These are phyloP conservation scores for Galerucella calmariensis DNA, from an alignment of 2,888 invertebrate species.

Conservation along the genomic window DNA sequence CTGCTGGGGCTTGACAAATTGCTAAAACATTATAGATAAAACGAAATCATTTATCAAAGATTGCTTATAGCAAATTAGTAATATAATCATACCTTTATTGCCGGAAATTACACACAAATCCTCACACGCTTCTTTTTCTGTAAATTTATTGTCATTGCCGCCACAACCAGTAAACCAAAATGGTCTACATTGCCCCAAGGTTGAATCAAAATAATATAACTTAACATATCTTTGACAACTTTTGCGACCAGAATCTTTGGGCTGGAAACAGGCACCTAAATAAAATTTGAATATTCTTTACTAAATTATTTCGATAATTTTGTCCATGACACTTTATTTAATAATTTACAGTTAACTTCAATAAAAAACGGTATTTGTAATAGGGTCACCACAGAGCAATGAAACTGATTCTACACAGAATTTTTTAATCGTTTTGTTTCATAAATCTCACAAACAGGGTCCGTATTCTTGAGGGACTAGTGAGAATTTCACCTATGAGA, in stretches of 20 bases:
- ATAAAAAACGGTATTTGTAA: no score
- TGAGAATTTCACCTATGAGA: no score
- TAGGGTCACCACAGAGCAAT: no score
- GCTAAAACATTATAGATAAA: constrained; percentile 13
- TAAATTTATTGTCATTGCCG: constrained; percentile 41
- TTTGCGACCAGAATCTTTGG: constrained; percentile 15
- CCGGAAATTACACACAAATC: constrained; percentile 25
- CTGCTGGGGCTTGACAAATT: constrained; percentile 33
- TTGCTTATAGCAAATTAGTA: not conserved
- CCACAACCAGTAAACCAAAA: constrained; percentile 41
- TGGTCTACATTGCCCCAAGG: constrained; percentile 23
- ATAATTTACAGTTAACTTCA: no score
- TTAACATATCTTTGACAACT: constrained; percentile 17
- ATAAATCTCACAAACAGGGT: no score
- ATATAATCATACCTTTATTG: constrained; percentile 19
- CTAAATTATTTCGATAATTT: no score
- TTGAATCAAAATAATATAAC: constrained; percentile 24
- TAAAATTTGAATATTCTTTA: constrained; percentile 6
- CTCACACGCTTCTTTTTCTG: constrained; percentile 26
- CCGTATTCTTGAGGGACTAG: no score
- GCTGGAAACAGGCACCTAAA: constrained; percentile 27
- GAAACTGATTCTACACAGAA: no score
- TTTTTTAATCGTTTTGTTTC: no score
- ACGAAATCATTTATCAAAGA: not conserved
- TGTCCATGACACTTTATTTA: no score